Percentiles rank a stretch among this genome's conserved stretches.
phyloP scores from a whole-genome alignment of 92 coral and sea anemone species.

The Epizoanthus ramosus region DNA sequence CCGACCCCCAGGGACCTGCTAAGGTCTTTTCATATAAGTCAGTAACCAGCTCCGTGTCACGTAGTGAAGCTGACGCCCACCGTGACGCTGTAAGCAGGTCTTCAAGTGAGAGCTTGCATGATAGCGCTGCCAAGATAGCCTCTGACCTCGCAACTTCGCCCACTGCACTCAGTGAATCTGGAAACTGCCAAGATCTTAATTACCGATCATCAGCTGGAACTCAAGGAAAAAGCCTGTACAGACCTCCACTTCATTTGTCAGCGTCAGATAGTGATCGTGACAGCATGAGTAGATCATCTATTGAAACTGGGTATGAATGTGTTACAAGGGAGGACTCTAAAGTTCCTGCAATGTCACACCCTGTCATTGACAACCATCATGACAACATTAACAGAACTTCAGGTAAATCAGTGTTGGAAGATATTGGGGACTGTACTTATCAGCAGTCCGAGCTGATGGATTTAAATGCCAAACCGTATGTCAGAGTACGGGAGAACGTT shows the following conservation, averaged over 20 bases:
- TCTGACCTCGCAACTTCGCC: neutral
- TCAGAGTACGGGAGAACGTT: constrained; percentile 5
- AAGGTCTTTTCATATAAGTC: neutral
- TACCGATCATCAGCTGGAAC: neutral
- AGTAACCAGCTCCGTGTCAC: neutral
- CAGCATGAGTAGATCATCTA: constrained; percentile 2
- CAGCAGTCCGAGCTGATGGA: constrained; percentile 33
- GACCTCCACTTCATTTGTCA: neutral
- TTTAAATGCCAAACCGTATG: constrained; percentile 33
- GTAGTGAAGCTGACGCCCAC: neutral
- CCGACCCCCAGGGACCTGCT: neutral
- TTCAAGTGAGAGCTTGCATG: neutral
- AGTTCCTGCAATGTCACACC: neutral
- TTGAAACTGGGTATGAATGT: constrained; percentile 3
- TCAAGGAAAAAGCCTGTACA: neutral
- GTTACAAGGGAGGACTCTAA: neutral
- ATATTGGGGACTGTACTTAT: neutral
- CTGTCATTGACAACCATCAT: constrained; percentile 3
- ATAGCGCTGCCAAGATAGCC: neutral
- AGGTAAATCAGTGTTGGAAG: neutral
- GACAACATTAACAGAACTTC: neutral
- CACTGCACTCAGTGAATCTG: neutral
- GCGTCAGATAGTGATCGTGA: neutral
- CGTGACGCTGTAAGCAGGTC: neutral
- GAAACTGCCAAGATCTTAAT: neutral